A percentile compares a stretch with the other conserved stretches of the same genome.
Evolutionary conservation across 2,797 vertebrate species (phyloP).

Genomic region (Etheostoma nigrum): DNA sequence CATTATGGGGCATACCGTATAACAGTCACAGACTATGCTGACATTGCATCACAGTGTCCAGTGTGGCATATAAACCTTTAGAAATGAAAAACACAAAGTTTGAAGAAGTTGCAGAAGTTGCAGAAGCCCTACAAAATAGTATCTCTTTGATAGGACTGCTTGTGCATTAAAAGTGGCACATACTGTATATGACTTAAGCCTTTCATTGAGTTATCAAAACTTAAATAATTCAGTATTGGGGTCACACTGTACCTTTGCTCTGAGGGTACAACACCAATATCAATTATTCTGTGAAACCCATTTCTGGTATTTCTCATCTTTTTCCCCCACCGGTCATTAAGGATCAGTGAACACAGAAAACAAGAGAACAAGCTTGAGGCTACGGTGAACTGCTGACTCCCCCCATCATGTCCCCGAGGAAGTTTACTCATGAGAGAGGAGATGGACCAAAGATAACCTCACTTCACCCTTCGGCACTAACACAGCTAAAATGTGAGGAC

Average conservation of each 20-base stretch:
- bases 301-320: conserved; percentile 25
- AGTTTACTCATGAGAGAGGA: conserved; percentile 45
- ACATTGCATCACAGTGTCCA: not conserved
- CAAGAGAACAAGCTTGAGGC: conserved; percentile 19
- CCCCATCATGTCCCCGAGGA: conserved; percentile 40
- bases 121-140: not conserved
- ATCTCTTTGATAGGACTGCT: not conserved
- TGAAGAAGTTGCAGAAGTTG: not conserved
- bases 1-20: not conserved
- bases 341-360: conserved; percentile 40
- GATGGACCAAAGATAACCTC: conserved; percentile 35
- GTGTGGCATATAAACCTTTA: not conserved
- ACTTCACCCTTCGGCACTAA: not conserved
- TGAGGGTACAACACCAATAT: conserved; percentile 24
- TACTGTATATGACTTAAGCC: not conserved
- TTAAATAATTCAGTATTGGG: not conserved
- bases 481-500: conserved; percentile 7
- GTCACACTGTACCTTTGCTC: not conserved
- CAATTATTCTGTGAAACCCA: conserved; percentile 32
- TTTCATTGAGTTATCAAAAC: conserved; percentile 29
- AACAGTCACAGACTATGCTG: not conserved
- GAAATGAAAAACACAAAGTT: not conserved
- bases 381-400: conserved; percentile 50
- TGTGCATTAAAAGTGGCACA: not conserved
- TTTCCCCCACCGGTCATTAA: conserved; percentile 14